A percentile compares a stretch with the other conserved stretches of the same genome.
These are phyloP conservation scores for Iphiclides podalirius DNA, from an alignment of 2,888 invertebrate genomes.

Conservation along the genomic window DNA sequence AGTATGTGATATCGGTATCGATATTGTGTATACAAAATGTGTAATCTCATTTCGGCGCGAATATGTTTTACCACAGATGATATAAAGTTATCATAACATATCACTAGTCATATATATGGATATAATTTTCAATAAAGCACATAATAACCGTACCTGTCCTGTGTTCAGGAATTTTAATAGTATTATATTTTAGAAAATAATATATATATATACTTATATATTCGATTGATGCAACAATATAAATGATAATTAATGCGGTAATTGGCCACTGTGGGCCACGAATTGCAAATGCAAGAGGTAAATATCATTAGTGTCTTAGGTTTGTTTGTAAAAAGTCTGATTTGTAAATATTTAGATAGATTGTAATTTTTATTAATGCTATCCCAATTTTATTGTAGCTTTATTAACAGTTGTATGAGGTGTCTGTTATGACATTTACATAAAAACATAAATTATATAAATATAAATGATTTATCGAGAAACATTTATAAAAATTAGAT, in stretches of 20 bases:
- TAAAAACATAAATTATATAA: background rate
- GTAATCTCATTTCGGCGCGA: slow-evolving; percentile 35
- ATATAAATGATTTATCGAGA: background rate
- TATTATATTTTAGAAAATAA: slow-evolving; percentile 27
- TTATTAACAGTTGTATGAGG: slow-evolving; percentile 32
- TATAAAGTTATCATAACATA: slow-evolving; percentile 75
- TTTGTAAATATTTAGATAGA: slow-evolving; percentile 55
- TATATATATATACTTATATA: slow-evolving; percentile 17
- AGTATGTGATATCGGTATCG: slow-evolving; percentile 22
- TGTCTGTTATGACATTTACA: slow-evolving; percentile 20
- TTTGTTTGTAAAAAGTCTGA: slow-evolving; percentile 65
- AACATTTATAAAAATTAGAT: background rate
- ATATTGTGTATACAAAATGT: slow-evolving; percentile 21
- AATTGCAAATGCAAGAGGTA: slow-evolving; percentile 24
- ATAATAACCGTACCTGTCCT: slow-evolving; percentile 73
- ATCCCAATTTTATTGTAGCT: slow-evolving; percentile 49
- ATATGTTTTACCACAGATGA: slow-evolving; percentile 60
- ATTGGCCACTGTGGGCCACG: slow-evolving; percentile 17
- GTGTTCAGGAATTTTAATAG: slow-evolving; percentile 62
- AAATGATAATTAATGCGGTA: slow-evolving; percentile 3
- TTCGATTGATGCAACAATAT: slow-evolving; percentile 10
- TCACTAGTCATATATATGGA: slow-evolving; percentile 74
- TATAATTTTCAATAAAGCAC: slow-evolving; percentile 51
- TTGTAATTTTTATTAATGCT: slow-evolving; percentile 37
- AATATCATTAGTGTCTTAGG: slow-evolving; percentile 32